Evolutionary conservation across 1,140 invertebrate genomes (phyloP), one percentile per base, ranked within the genome.

Genomic region (Trichomalopsis sarcophagae): DNA sequence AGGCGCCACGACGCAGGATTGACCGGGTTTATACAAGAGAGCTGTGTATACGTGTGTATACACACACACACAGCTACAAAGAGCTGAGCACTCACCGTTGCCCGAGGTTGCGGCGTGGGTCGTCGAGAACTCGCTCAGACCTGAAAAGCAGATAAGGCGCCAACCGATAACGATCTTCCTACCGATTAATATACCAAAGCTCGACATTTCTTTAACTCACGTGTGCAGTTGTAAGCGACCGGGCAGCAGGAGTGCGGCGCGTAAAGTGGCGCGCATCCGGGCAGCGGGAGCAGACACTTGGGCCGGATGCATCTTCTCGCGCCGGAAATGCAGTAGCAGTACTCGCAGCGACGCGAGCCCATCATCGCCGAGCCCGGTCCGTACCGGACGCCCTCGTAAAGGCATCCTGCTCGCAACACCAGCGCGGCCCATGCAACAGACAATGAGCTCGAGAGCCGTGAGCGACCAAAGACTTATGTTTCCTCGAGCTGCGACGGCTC

Each of bases 311-410:
- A 98, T 87, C 95, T 95, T 88, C 97, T 95, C 78, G 94, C 93
- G 9, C 97, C 97, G 87, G 93, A 93, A 82, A 97, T 96, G 89
- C 97, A 98, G 92, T 97, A 98, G 92, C 97, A 98, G 90, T 97
- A 97, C 92, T 97, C 96, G 92, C 97, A 98, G 7, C 95, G 94
- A 77, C 95, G 95, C 14, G 95, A 95, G 4, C 96, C 95, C 83
- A 95, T 93, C 96, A 98, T 97, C 0, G 97, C 97, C 4, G 97
- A 98, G 0, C 97, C 97, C 62, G 96, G 96, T 13, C 95, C 96
- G 91, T 96, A 97, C 82, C 96, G 92, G n/a, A 96, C 95, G 17
- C 96, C 96, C 85, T 96, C 96, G 77, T 95, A 93, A 84, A 96
- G 92, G 90, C 97, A 97, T 84, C 96, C 96, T 96, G 91, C 90